Conservation (phyloP, 1,140 invertebrate species). For the Trinorchestia longiramus region DNA sequence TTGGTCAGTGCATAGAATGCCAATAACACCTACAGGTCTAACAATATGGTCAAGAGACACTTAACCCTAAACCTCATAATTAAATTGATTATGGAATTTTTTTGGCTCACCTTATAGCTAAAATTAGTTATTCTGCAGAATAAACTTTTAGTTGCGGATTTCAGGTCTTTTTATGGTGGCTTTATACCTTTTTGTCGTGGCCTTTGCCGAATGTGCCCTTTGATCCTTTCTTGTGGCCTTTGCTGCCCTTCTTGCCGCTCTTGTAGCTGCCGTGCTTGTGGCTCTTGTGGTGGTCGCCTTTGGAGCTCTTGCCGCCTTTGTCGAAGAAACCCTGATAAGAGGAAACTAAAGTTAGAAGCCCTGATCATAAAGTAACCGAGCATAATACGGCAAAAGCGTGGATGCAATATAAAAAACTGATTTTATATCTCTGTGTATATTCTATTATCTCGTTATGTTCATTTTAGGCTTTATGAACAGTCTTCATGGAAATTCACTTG, state of each 20-base stretch:
- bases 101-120: background rate
- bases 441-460: background rate
- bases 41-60: too few species aligned
- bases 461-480: background rate
- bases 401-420: background rate
- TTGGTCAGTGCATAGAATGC: too few species aligned
- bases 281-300: constrained; percentile 45
- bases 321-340: constrained; percentile 35
- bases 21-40: too few species aligned
- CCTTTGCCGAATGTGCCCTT: constrained; percentile 23
- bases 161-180: background rate
- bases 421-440: background rate
- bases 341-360: background rate
- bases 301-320: constrained; percentile 46
- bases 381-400: background rate
- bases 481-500: background rate
- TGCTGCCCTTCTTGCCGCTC: constrained; percentile 36
- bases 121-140: background rate
- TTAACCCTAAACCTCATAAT: background rate
- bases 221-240: constrained; percentile 40
- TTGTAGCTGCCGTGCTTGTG: constrained; percentile 43
- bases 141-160: too few species aligned
- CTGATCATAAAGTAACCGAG: too few species aligned
- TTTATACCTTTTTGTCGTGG: background rate
- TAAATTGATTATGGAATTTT: background rate